A percentile compares a stretch with the other conserved stretches of the same genome.
phyloP scores from a whole-genome alignment of 2,888 invertebrate species.

The Lasioglossum villosulum region DNA sequence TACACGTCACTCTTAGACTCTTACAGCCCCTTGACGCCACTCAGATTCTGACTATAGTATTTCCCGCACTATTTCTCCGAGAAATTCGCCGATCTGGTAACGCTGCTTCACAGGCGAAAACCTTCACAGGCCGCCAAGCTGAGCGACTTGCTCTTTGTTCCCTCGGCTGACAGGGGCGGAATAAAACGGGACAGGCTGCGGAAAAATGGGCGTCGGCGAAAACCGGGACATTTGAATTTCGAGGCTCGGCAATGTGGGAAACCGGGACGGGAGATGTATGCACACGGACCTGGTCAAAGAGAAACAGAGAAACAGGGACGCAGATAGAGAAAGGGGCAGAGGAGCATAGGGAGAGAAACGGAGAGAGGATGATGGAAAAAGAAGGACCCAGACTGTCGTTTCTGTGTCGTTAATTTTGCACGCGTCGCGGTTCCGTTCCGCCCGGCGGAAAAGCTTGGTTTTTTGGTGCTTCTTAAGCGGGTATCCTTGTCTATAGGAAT shows the following conservation, averaged over 20 bases:
- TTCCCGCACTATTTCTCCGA: background rate
- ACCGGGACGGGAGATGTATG: background rate
- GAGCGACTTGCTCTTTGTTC: background rate
- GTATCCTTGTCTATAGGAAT: background rate
- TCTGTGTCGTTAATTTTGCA: slow-evolving; percentile 16
- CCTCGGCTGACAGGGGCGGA: background rate
- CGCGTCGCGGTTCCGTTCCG: slow-evolving; percentile 2
- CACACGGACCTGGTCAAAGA: background rate
- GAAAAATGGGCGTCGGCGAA: background rate
- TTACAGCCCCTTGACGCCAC: background rate
- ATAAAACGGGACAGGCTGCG: background rate
- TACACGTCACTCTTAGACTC: no score
- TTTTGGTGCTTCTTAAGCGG: background rate
- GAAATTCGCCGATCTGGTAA: background rate
- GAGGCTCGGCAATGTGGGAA: background rate
- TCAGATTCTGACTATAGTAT: background rate
- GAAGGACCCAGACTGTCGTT: background rate
- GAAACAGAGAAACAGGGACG: no score
- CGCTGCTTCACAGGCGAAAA: background rate
- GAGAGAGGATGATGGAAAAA: background rate
- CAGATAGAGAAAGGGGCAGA: background rate
- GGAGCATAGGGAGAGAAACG: background rate
- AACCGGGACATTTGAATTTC: slow-evolving; percentile 11
- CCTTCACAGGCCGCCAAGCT: background rate
- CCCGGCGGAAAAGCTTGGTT: background rate